Evolutionary conservation across 2,888 invertebrate genomes (phyloP), one percentile per base, ranked within the genome.

Genomic region (Portevinia maculata): DNA sequence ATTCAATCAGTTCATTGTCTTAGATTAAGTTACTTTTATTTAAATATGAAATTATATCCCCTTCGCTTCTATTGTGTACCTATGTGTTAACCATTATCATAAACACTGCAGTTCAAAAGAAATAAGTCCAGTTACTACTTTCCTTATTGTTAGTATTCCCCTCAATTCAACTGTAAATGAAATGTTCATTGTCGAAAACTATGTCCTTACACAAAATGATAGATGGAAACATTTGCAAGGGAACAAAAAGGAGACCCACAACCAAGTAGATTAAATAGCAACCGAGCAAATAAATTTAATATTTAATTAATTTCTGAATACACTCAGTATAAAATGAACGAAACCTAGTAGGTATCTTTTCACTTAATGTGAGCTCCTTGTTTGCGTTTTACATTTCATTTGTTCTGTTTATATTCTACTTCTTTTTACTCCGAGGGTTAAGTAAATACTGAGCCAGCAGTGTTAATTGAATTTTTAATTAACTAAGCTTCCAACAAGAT

Each of bases 401-500:
- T 46, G 32, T 46, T 55, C 28, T 28, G 15, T 24, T 19, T 62
- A 4, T 21, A n/a, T 62, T 32, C 8, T 3, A 3, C 39, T 41
- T 50, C 11, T 15, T 15, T 15, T 8, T 13, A 13, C 13, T 34
- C 34, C 17, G 48, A 21, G 1, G 15, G 13, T 7, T n/a, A 32
- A 41, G 55, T 15, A 41, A 67, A 55, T 55, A 53, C 44, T 55
- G 48, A 28, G 48, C n/a, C 17, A 17, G 46, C 15, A 69, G 17
- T 57, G 37, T 28, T 57, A 69, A 46, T 53, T 34, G 62, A 73
- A 62, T 73, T 62, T 73, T 62, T 62, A 73, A 73, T 73, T 62
- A 73, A 62, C 71, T n/a, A n/a, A n/a, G n/a, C n/a, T 44, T 13
- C 53, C 53, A 62, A 55, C 41, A 3, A 39, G 41, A 34, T 13